phyloP scores from a whole-genome alignment of 30 jellyfish, hydroid and myxozoan genomes.

The Nemopilema nomurai region DNA sequence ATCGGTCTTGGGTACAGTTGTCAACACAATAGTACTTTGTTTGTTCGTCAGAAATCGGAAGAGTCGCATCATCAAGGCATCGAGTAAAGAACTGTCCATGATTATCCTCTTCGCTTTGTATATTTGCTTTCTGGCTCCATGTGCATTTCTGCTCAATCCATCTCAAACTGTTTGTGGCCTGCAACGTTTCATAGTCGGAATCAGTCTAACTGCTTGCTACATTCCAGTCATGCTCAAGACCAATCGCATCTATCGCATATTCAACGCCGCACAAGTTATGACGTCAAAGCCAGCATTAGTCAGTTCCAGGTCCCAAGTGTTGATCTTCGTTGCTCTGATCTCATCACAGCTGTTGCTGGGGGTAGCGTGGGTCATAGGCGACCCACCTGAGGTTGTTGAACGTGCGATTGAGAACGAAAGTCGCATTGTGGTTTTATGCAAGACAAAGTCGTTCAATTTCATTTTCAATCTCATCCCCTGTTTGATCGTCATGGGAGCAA shows the following conservation, averaged over 20 bases:
- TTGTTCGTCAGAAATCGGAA: slow-evolving; percentile 27
- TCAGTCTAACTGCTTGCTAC: slow-evolving; percentile 79
- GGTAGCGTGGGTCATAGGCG: slow-evolving; percentile 74
- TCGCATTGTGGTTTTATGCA: slow-evolving; percentile 59
- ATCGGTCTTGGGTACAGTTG: slow-evolving; percentile 11
- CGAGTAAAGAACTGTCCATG: slow-evolving; percentile 51
- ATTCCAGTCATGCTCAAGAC: slow-evolving; percentile 87
- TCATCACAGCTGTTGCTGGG: slow-evolving; percentile 75
- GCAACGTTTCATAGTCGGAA: slow-evolving; percentile 75
- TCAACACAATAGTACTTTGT: neutral
- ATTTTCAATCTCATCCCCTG: slow-evolving; percentile 72
- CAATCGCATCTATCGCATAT: slow-evolving; percentile 85
- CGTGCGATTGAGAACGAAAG: neutral
- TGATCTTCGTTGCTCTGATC: slow-evolving; percentile 63
- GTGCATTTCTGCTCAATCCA: slow-evolving; percentile 38
- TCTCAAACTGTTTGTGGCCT: slow-evolving; percentile 49
- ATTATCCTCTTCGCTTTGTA: slow-evolving; percentile 66
- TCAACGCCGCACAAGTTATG: slow-evolving; percentile 53
- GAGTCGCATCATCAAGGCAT: slow-evolving; percentile 58
- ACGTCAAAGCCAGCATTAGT: slow-evolving; percentile 50
- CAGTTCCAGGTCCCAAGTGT: slow-evolving; percentile 78
- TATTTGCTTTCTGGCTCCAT: slow-evolving; percentile 67
- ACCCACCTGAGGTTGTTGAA: slow-evolving; percentile 56
- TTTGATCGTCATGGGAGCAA: slow-evolving; percentile 65
- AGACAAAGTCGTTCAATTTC: slow-evolving; percentile 19